phyloP scores from a whole-genome alignment of 2,888 invertebrate genomes.

The Gibbula magus region DNA sequence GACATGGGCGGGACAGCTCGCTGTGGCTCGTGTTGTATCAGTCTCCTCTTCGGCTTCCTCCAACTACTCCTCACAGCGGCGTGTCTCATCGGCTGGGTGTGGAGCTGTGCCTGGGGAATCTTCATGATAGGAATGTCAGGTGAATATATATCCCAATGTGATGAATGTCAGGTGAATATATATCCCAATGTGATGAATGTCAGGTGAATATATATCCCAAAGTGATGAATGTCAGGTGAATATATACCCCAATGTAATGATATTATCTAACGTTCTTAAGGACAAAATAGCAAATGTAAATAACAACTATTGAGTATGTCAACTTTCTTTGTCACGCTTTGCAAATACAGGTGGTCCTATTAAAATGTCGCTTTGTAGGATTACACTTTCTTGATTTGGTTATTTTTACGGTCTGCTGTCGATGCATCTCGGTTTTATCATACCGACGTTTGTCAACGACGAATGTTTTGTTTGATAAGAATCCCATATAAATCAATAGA shows the following conservation, averaged over 20 bases:
- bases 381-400: no score
- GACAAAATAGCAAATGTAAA: no score
- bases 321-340: no score
- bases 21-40: constrained; percentile 49
- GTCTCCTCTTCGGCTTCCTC: constrained; percentile 54
- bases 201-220: constrained; percentile 45
- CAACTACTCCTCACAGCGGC: constrained; percentile 54
- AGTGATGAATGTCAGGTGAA: constrained; percentile 60
- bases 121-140: constrained; percentile 63
- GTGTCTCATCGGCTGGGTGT: constrained; percentile 62
- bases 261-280: no score
- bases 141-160: constrained; percentile 33
- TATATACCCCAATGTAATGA: background rate
- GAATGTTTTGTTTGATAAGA: no score
- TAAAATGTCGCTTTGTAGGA: no score
- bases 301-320: no score
- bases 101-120: constrained; percentile 67
- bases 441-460: no score
- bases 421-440: no score
- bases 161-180: constrained; percentile 58
- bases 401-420: no score
- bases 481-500: no score
- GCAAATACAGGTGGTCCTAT: no score
- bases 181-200: constrained; percentile 43
- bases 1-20: constrained; percentile 45